Percentiles rank a stretch among this genome's conserved stretches.
phyloP scores from a whole-genome alignment of 2,888 invertebrate species.

The Ariolimax columbianus region DNA sequence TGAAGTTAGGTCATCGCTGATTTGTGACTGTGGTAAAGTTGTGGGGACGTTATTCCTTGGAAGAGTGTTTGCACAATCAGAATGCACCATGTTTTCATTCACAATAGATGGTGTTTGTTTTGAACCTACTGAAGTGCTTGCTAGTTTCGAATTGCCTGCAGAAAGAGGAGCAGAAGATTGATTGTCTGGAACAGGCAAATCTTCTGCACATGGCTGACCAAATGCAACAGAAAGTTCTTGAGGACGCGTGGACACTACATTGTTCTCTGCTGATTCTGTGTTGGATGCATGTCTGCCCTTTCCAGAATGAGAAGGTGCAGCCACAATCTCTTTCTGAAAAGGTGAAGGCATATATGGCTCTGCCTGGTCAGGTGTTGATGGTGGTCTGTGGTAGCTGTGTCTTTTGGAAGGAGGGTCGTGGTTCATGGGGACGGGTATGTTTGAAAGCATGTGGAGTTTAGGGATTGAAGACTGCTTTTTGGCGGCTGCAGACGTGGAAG shows the following conservation, averaged over 20 bases:
- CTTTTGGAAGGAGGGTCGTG: constrained; percentile 45
- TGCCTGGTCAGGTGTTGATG: not conserved
- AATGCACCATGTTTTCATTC: not conserved
- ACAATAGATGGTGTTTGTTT: not conserved
- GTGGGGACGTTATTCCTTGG: not conserved
- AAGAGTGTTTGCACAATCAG: not conserved
- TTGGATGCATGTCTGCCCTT: not conserved
- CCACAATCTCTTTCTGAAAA: not conserved
- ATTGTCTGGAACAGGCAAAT: no score
- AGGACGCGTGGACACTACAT: not conserved
- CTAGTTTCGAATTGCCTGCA: not conserved
- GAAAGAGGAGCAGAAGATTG: not conserved
- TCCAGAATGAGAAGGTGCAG: not conserved
- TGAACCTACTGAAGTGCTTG: not conserved
- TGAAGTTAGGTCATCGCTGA: not conserved
- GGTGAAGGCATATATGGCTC: constrained; percentile 19
- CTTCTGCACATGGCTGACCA: not conserved
- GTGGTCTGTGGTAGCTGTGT: not conserved
- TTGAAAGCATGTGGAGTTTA: constrained; percentile 50
- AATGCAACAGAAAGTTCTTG: no score
- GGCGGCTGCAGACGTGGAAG: not conserved
- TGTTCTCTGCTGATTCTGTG: not conserved
- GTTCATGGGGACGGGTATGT: constrained; percentile 47
- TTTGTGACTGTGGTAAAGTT: not conserved
- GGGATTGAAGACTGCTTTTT: not conserved